These are phyloP conservation scores for Anolis carolinensis DNA, from an alignment of 2,113 vertebrate genomes.

Conservation along the genomic window DNA sequence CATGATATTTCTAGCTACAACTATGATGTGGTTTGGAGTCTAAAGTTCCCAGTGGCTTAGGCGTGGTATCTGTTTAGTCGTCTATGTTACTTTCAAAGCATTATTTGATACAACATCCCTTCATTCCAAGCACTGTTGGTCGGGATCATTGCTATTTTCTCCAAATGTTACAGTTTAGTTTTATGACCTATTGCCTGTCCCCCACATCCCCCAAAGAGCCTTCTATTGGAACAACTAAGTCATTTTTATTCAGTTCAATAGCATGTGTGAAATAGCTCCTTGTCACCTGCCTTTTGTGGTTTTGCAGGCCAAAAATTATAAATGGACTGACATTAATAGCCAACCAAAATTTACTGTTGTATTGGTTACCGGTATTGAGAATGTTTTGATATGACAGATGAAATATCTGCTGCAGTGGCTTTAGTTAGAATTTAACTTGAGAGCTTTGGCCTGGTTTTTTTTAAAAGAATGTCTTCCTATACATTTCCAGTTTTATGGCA, in stretches of 20 bases:
- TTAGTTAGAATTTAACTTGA: conserved; percentile 65
- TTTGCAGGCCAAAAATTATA: conserved; percentile 74
- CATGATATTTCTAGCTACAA: too few relatives aligned
- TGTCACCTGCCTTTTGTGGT: conserved; percentile 72
- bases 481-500: conserved; percentile 49
- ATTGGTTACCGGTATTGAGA: conserved; percentile 72
- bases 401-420: conserved; percentile 66
- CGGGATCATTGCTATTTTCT: background rate
- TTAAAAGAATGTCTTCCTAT: conserved; percentile 27
- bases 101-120: background rate
- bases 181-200: background rate
- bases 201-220: background rate
- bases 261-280: conserved; percentile 72
- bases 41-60: too few relatives aligned
- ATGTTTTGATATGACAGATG: conserved; percentile 76
- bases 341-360: conserved; percentile 71
- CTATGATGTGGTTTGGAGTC: too few relatives aligned
- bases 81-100: too few relatives aligned
- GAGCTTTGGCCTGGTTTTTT: conserved; percentile 42
- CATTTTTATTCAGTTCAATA: conserved; percentile 73
- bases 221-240: conserved; percentile 64
- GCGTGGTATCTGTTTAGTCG: background rate
- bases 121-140: background rate
- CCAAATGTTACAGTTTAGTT: background rate
- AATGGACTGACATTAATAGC: conserved; percentile 75